Evolutionary conservation across 2,797 vertebrate species (phyloP).

Genomic region (Chrosomus eos): DNA sequence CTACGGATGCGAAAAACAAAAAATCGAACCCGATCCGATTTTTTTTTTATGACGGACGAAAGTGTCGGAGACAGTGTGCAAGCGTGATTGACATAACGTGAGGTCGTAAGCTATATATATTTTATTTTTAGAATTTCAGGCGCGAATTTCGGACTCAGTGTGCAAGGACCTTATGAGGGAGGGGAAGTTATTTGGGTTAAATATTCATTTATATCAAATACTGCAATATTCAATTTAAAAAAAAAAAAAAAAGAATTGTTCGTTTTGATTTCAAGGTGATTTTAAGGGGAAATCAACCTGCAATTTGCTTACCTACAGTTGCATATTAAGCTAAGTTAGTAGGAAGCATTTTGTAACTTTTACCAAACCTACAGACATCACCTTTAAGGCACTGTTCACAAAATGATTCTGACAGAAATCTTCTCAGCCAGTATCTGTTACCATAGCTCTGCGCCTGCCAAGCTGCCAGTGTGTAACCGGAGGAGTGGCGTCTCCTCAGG

Average conservation of each 20-base stretch:
- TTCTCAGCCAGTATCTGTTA: conserved; percentile 19
- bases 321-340: neutral
- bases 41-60: too few relatives aligned
- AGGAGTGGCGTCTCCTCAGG: conserved; percentile 22
- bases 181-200: neutral
- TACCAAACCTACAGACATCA: neutral
- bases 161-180: neutral
- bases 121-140: too few relatives aligned
- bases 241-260: neutral
- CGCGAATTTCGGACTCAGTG: too few relatives aligned
- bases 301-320: neutral
- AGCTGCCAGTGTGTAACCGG: conserved; percentile 38
- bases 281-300: neutral
- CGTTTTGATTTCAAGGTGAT: neutral
- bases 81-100: too few relatives aligned
- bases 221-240: too few relatives aligned
- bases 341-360: neutral
- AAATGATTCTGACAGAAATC: conserved; percentile 28
- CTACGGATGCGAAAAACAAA: too few relatives aligned
- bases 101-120: too few relatives aligned
- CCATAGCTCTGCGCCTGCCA: conserved; percentile 12
- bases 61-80: too few relatives aligned
- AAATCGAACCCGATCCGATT: too few relatives aligned
- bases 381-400: neutral
- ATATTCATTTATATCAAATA: neutral